Evolutionary conservation across 2,888 invertebrate genomes (phyloP), one percentile per base, ranked within the genome.

Genomic region (Acholoe squamosa): DNA sequence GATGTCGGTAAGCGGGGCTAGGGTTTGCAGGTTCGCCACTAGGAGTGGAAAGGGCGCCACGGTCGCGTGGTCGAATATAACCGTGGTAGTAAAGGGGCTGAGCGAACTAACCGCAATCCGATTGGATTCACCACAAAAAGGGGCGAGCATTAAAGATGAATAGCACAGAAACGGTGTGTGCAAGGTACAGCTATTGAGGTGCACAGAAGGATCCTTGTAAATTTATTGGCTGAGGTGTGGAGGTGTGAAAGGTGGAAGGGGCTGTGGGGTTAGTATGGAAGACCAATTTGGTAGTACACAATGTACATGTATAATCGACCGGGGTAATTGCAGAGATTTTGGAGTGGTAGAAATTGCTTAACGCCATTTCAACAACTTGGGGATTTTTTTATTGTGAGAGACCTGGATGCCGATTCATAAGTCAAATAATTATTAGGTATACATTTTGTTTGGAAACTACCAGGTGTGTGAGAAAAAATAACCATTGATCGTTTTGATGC

Each of bases 191-290:
- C 71, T 16, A 71, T 71, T 71, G 71, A 71, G 71, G 19, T 14
- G 28, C 7, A 0, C 61, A 14, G 31, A 71, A 71, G 71, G 28
- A 71, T 71, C 71, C 71, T 71, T 71, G 71, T 71, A 71, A 71
- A 71, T 71, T 71, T 71, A 71, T 71, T 71, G 71, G 71, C 71
- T 71, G 71, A 71, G 31, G 71, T 19, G n/a, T 28, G n/a, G 61
- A 19, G 61, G 19, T 1, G 61, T 61, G 61, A 0, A 14, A 14
- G 61, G 19, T 1, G 19, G 61, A 22, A 61, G 61, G 43, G 43
- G 43, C 5, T 43, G 10, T 3, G 43, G 43, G 43, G 43, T 43
- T 43, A 43, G 43, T 43, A 43, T 43, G 43, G 10, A 43, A 43
- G 43, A 43, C 43, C 43, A 43, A n/a, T 43, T 43, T 43, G 10